Evolutionary conservation across 23 tunicate species (phyloP).

Genomic region (Styela plicata): DNA sequence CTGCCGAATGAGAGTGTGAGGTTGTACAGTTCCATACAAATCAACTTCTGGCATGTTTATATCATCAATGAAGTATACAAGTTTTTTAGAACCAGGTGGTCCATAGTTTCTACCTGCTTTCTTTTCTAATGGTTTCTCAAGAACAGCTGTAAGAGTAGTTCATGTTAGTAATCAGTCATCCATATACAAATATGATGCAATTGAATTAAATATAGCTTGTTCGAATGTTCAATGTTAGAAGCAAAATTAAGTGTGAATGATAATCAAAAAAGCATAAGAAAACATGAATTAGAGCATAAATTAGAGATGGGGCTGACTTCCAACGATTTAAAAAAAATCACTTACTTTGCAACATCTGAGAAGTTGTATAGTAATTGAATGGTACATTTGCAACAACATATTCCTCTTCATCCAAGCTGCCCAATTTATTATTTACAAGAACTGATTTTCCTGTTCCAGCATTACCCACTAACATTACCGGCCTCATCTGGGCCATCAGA

Average conservation of each 20-base stretch:
- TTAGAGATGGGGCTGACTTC: background rate
- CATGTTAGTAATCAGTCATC: too few relatives aligned
- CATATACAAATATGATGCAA: too few relatives aligned
- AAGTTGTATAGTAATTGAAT: slow-evolving; percentile 96
- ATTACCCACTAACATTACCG: slow-evolving; percentile 95
- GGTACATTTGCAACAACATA: slow-evolving; percentile 95
- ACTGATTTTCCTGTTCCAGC: slow-evolving; percentile 99
- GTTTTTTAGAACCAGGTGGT: slow-evolving; percentile 88
- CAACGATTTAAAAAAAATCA: background rate
- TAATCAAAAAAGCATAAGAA: background rate
- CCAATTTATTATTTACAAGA: slow-evolving; percentile 77
- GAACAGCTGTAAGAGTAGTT: slow-evolving; percentile 78
- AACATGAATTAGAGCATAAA: background rate
- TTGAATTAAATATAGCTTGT: too few relatives aligned
- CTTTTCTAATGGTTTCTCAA: slow-evolving; percentile 97
- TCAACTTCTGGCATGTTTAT: slow-evolving; percentile 99
- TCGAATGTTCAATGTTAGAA: too few relatives aligned
- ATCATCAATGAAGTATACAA: slow-evolving; percentile 96
- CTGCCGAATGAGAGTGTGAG: slow-evolving; percentile 94
- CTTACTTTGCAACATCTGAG: slow-evolving; percentile 97
- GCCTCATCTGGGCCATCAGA: slow-evolving; percentile 76
- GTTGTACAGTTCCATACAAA: slow-evolving; percentile 96
- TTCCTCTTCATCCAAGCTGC: slow-evolving; percentile 79
- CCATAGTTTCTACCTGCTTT: slow-evolving; percentile 98
- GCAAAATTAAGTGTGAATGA: too few relatives aligned